Base-by-base conservation (phyloP, 37 sponge, comb jelly and placozoan genomes). In the Theonella swinhoei region DNA sequence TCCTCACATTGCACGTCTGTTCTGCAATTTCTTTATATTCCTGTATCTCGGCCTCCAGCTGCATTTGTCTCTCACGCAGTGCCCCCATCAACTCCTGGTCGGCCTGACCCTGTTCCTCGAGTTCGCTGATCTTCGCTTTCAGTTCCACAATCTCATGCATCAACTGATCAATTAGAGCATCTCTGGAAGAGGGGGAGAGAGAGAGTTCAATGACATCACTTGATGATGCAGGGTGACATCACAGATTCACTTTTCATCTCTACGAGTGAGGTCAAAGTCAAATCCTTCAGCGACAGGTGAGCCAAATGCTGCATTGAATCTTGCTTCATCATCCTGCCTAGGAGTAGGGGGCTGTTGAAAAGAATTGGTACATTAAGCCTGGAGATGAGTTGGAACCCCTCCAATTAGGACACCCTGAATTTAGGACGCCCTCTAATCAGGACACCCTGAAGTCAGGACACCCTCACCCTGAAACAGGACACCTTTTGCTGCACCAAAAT, bases 21-120 rank as follows among this genome's bases (percentile, higher is more conserved):
- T 91, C 94, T 34, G 96, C 96, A 0, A 95, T 93, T 25, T 92
- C 91, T 63, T 93, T 89, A 78, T 93, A 95, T 39, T 95, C 96
- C 19, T 65, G 72, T 4, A 93, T 64, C 42, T 95, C 96, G 33
- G 73, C 74, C 80, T 93, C 79, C 62, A 81, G 22, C 62, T 94
- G 83, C 29, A 63, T 33, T 36, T 87, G 33, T 47, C 91, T 40
- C 42, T 80, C 66, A n/a, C 77, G 71, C 63, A 91, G 62, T 0
- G 58, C 73, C 29, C 32, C 73, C 39, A 91, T 77, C 60, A 90
- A 83, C 24, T 75, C 76, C 47, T 74, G 70, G 62, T 90, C 73
- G 9, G 88, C 85, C 23, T 54, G 40, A 3, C 68, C 76, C 64
- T 86, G 79, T 25, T 54, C 88, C 47, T 93, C 88, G 39, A 96